These are phyloP conservation scores for Pocillopora grandis DNA, from an alignment of 92 coral and sea anemone species.

Conservation along the genomic window DNA sequence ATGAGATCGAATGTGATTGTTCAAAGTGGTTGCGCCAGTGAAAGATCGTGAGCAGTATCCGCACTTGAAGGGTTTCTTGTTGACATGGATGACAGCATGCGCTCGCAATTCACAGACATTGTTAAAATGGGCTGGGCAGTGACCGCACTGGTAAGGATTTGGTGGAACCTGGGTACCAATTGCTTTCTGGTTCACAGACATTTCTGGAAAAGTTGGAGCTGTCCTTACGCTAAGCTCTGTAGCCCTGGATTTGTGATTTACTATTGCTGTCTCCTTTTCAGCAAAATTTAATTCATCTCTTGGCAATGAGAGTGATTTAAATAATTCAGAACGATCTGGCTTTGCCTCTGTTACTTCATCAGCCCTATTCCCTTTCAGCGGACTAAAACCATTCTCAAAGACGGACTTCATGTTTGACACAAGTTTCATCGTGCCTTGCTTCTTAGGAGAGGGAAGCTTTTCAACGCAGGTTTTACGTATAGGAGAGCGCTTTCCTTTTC, in stretches of 20 bases:
- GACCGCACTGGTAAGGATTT: slow-evolving; percentile 67
- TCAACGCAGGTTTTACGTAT: not conserved
- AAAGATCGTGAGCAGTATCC: slow-evolving; percentile 72
- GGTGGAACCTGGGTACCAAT: slow-evolving; percentile 48
- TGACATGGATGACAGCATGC: slow-evolving; percentile 66
- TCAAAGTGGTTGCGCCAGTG: slow-evolving; percentile 63
- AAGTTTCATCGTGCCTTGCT: not conserved
- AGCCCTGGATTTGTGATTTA: not conserved
- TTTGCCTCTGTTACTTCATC: not conserved
- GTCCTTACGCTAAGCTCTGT: not conserved
- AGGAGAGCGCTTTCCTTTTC: not conserved
- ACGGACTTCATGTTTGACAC: slow-evolving; percentile 23
- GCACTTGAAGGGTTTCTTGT: slow-evolving; percentile 79
- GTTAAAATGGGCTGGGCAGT: slow-evolving; percentile 58
- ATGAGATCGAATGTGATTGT: slow-evolving; percentile 76
- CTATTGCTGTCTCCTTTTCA: not conserved
- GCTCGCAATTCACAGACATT: slow-evolving; percentile 62
- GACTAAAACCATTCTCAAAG: slow-evolving; percentile 12
- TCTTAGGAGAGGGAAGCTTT: not conserved
- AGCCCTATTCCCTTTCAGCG: not conserved
- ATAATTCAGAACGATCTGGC: not conserved
- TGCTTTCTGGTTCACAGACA: slow-evolving; percentile 35
- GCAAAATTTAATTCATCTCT: not conserved
- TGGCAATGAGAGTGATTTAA: not conserved
- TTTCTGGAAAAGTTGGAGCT: slow-evolving; percentile 50